Evolutionary conservation across 2,113 vertebrate genomes (phyloP), one percentile per base, ranked within the genome.

Genomic region (Hydropotes inermis): DNA sequence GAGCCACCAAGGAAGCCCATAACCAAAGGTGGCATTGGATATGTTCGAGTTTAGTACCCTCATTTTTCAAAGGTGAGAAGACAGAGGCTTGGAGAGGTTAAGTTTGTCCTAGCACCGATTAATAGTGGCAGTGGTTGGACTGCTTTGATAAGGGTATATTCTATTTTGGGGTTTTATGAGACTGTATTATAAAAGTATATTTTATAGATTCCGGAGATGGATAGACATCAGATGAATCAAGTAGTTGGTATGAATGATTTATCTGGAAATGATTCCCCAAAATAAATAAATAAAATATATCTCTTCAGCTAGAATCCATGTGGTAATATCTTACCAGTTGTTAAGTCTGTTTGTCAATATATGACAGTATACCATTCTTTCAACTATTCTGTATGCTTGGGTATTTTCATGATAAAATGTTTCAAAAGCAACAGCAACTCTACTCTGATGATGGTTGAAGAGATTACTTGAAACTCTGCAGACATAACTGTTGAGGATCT

Each of bases 391-490:
- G 30, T 45, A 6, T 95, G 27, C 55, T 96, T 87, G 28, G 57
- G 13, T 96, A 13, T 97, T 96, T 82, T 96, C 33, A 50, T 87
- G 52, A 81, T 90, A 87, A 81, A 87, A 55, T 74, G 10, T 76
- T 76, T 47, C 47, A 16, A 88, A 93, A 87, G 55, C 57, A 88
- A 54, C 27, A 93, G 12, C 50, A 57, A 7, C 43, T 17, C 21
- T 36, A 10, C 10, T 45, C 0, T 89, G 74, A 39, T 52, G 87
- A 97, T 76, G 2, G 2, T 88, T 94, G 5, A 36, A 91, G 39
- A 96, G 95, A 94, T 96, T 93, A 23, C 57, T 96, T 91, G 23
- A 96, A 87, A 74, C 27, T 58, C 79, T 57, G 36, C 64, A 96
- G 96, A 92, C 79, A 57, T 47, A 91, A 83, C 50, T 96, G n/a